Conservation (phyloP, 2,797 vertebrate species). For the Thamnophis elegans region DNA sequence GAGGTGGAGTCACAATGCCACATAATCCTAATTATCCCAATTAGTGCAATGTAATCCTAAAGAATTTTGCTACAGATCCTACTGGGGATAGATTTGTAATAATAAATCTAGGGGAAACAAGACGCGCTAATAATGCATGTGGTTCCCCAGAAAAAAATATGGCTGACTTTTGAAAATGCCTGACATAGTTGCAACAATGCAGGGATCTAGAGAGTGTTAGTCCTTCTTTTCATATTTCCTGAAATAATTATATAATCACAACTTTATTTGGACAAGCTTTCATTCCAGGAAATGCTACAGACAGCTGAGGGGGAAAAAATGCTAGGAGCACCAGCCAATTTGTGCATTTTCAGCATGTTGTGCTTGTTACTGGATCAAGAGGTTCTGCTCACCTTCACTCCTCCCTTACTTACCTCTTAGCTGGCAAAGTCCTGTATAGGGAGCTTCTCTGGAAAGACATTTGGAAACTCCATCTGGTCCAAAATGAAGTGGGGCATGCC, state of each 20-base stretch:
- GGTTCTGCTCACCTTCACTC: not conserved
- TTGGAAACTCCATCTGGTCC: not conserved
- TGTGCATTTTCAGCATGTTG: not conserved
- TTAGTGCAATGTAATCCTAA: not conserved
- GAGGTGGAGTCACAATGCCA: not conserved
- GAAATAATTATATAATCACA: not conserved
- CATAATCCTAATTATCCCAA: not conserved
- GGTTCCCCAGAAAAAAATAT: not conserved
- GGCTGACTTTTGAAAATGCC: not conserved
- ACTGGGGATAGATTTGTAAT: not conserved
- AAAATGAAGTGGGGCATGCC: not conserved
- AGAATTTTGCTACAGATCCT: not conserved
- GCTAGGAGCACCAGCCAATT: not conserved
- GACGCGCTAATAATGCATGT: not conserved
- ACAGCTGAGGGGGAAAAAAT: not conserved
- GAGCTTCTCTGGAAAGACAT: not conserved
- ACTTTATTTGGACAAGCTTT: not conserved
- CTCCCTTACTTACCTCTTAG: not conserved
- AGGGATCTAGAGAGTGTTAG: not conserved
- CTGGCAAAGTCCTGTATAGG: not conserved
- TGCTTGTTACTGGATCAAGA: not conserved
- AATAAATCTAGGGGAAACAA: not conserved
- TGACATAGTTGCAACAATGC: not conserved
- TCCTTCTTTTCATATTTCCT: not conserved
- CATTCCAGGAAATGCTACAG: not conserved